Base-by-base conservation (phyloP, 2,888 invertebrate species). In the Phengaris alcon region DNA sequence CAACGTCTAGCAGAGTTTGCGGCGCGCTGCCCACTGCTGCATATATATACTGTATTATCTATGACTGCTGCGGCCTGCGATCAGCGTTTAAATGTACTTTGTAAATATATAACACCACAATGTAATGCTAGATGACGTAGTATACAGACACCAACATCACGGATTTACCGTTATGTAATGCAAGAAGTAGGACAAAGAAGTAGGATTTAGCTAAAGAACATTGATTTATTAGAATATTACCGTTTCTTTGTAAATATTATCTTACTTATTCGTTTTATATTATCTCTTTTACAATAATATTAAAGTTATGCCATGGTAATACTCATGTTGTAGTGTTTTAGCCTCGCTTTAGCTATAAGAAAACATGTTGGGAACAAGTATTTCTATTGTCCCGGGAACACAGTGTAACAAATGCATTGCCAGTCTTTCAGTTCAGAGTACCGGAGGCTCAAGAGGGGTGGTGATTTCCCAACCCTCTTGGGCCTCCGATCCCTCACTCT, bases 151-250 rank as follows among this genome's bases (percentile, higher is more conserved):
- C 4, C 9, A 59, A 35, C 22, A 64, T 22, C 22, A 22, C 15
- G 59, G 22, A 6, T 35, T 59, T 64, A 64, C 59, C 59, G 59
- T 64, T 64, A 64, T 35, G 22, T 64, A 64, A 64, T 64, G 59
- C 59, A 64, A 64, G 59, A 64, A 64, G 59, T 64, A 64, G 59
- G 59, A 64, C 59, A 59, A 12, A 2, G n/a, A n/a, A n/a, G n/a
- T n/a, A n/a, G 22, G 59, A 57, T 57, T 57, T 57, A 12, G 55
- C 55, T 55, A 57, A 15, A 35, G 3, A 35, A 35, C 15, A 57
- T 8, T 35, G 9, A 22, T 59, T 59, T 59, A 22, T 12, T 59
- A 22, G 9, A 55, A 55, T 7, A 55, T 0, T 7, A 57, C 15
- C 8, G 15, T 57, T 57, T 15, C 57, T 57, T 15, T 15, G 15